These are phyloP conservation scores for Gymnobelideus leadbeateri DNA, from an alignment of 2,113 vertebrate genomes.

Conservation along the genomic window DNA sequence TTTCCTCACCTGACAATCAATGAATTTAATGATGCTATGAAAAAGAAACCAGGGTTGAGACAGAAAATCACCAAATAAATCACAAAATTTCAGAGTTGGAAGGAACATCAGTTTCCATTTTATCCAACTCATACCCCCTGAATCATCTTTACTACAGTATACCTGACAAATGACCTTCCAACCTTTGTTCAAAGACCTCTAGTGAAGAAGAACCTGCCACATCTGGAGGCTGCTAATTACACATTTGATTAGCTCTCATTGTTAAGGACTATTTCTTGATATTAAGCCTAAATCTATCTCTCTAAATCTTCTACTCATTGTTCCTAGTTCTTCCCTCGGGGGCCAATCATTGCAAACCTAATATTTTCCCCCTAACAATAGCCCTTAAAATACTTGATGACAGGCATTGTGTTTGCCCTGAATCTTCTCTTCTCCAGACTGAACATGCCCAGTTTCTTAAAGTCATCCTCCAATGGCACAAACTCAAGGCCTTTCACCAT, in stretches of 20 bases:
- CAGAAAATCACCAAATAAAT: conserved; percentile 21
- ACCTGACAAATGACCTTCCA: not conserved
- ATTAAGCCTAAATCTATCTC: not conserved
- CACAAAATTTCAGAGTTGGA: not conserved
- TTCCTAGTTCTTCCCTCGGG: not conserved
- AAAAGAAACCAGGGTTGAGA: conserved; percentile 12
- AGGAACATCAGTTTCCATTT: not conserved
- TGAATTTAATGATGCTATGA: conserved; percentile 3
- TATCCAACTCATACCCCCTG: not conserved
- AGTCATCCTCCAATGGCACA: not conserved
- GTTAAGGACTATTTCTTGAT: not conserved
- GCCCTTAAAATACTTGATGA: not conserved
- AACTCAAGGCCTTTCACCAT: not conserved
- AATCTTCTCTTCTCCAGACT: not conserved
- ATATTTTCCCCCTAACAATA: not conserved
- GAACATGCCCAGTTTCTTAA: not conserved
- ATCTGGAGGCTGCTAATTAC: not conserved
- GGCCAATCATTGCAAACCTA: not conserved
- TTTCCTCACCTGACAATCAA: conserved; percentile 56
- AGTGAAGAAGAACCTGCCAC: not conserved
- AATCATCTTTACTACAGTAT: not conserved
- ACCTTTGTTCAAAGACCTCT: not conserved
- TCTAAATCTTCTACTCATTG: not conserved
- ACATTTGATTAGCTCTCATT: not conserved
- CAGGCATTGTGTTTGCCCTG: not conserved